Base-by-base conservation (phyloP, 2,113 vertebrate genomes). In the Aptenodytes forsteri region DNA sequence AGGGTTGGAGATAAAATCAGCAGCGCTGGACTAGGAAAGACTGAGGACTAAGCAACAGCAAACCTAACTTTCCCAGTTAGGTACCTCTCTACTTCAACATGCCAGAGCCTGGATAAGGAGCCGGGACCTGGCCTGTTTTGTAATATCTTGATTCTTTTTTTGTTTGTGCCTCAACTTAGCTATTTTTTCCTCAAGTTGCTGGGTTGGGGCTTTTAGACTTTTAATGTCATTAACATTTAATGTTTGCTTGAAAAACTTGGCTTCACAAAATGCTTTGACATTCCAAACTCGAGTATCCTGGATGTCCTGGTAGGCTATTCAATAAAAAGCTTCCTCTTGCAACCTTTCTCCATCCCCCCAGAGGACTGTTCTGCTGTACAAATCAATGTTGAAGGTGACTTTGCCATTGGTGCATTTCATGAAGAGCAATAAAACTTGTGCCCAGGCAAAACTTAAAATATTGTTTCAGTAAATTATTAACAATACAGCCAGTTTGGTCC, bases 391-490 rank as follows among this genome's bases (percentile, higher is more conserved):
- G 76, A 93, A 94, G 94, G 91, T 97, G 96, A 96, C 96, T 95
- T 96, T 96, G 93, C 70, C 80, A 65, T 65, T 72, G 66, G 80
- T 87, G 70, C 69, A n/a, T 95, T 95, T 96, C 54, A 87, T 21
- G 69, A 92, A 83, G 11, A 87, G 55, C 83, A 81, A 79, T 96
- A 95, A 92, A 95, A 70, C 47, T 46, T 72, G 89, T 85, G 80
- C 73, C 47, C 49, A 40, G 83, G 83, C 61, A 80, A 84, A 95
- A 92, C 61, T 49, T 80, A 83, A 91, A 96, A 79, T 89, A 89
- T 30, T 72, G 30, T 84, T 92, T 78, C 20, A 44, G 93, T 96
- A 72, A 97, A 96, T 94, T 83, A 97, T 97, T 97, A 95, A 95
- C n/a, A 3, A 40, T 65, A 49, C 61, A 87, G 44, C 80, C 70